Conservation (phyloP, 2,888 invertebrate genomes). For the Chrysina gloriosa region DNA sequence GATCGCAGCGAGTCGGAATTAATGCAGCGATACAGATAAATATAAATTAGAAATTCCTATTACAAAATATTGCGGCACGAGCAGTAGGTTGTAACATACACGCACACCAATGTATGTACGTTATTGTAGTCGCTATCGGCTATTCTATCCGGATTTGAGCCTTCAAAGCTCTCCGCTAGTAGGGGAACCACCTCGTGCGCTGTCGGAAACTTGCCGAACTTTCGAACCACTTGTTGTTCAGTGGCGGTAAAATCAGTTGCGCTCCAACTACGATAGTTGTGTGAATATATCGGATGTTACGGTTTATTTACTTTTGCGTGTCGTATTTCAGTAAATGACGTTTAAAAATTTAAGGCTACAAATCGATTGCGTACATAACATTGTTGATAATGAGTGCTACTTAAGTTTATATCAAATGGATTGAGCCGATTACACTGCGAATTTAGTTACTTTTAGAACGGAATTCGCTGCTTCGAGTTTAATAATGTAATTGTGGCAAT, state of each 20-base stretch:
- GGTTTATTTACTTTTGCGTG: conserved; percentile 13
- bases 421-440: conserved; percentile 1
- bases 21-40: conserved; percentile 23
- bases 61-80: conserved; percentile 38
- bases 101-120: neutral
- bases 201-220: conserved; percentile 43
- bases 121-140: conserved; percentile 41
- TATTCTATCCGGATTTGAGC: conserved; percentile 42
- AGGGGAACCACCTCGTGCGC: conserved; percentile 40
- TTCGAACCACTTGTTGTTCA: conserved; percentile 45
- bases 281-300: neutral
- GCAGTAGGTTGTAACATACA: conserved; percentile 24
- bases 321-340: conserved; percentile 22
- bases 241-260: conserved; percentile 45
- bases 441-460: neutral
- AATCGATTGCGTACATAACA: neutral
- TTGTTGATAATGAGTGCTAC: neutral
- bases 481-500: conserved; percentile 39
- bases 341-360: neutral
- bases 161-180: conserved; percentile 21
- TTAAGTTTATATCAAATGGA: neutral
- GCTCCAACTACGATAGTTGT: conserved; percentile 20
- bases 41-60: conserved; percentile 40
- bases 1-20: conserved; percentile 20
- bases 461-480: conserved; percentile 23